phyloP scores from a whole-genome alignment of 2,113 vertebrate genomes.

The Lethenteron reissneri region DNA sequence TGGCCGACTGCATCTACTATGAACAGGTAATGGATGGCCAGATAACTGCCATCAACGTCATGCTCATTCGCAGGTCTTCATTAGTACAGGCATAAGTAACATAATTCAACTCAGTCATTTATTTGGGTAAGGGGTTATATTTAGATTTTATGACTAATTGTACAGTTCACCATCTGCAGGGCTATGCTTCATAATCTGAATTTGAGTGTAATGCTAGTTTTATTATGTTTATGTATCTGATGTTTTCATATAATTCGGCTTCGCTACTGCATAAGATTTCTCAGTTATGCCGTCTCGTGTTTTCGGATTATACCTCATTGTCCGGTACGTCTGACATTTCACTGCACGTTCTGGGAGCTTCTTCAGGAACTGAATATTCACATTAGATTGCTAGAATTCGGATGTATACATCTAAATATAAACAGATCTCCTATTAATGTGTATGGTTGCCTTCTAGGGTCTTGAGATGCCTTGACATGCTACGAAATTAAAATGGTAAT shows the following conservation, averaged over 20 bases:
- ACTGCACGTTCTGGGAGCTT: no score
- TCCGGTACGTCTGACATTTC: not conserved
- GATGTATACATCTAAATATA: not conserved
- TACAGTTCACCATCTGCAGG: not conserved
- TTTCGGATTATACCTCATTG: no score
- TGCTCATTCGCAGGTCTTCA: not conserved
- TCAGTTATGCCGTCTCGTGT: not conserved
- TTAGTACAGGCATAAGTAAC: not conserved
- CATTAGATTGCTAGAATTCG: no score
- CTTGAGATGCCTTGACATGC: not conserved
- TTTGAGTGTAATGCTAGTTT: not conserved
- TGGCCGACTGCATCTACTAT: slow-evolving; percentile 98
- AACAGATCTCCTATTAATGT: not conserved
- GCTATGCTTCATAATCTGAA: not conserved
- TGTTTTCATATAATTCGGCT: no score
- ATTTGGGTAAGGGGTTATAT: not conserved
- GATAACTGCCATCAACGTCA: no score
- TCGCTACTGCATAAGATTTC: no score
- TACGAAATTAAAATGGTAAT: not conserved
- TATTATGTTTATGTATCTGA: no score
- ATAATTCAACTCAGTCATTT: not conserved
- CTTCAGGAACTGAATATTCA: no score
- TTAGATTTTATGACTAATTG: not conserved
- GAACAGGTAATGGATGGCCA: slow-evolving; percentile 42
- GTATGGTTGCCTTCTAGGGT: no score